These are phyloP conservation scores for Phrynocephalus versicolor DNA, from an alignment of 2,113 vertebrate species.

Conservation along the genomic window DNA sequence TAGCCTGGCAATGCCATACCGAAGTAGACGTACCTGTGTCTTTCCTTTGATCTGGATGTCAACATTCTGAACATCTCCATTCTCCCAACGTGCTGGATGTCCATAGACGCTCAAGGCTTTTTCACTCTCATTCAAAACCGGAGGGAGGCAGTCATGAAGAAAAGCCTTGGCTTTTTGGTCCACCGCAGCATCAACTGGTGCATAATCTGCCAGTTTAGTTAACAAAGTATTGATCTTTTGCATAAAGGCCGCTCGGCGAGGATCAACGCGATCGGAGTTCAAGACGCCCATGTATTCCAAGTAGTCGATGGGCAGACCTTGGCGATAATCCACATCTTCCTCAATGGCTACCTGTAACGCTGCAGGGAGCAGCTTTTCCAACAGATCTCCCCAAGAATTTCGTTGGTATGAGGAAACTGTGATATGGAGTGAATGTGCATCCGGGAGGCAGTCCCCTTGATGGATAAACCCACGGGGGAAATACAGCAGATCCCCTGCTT, in stretches of 20 bases:
- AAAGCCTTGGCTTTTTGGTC: constrained; percentile 92
- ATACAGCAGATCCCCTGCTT: constrained; percentile 92
- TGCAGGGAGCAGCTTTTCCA: constrained; percentile 88
- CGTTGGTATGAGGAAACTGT: constrained; percentile 94
- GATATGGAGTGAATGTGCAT: constrained; percentile 89
- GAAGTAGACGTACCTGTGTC: constrained; percentile 84
- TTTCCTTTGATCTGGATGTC: constrained; percentile 76
- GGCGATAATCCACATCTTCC: constrained; percentile 90
- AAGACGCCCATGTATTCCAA: constrained; percentile 91
- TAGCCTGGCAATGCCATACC: constrained; percentile 84
- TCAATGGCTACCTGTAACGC: constrained; percentile 90
- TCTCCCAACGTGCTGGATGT: constrained; percentile 81
- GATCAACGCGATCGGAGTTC: constrained; percentile 84
- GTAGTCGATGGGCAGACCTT: constrained; percentile 89
- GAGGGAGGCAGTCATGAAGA: constrained; percentile 93
- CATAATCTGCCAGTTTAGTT: constrained; percentile 81
- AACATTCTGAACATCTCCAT: constrained; percentile 71
- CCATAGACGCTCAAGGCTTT: constrained; percentile 81
- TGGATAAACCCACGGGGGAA: constrained; percentile 96
- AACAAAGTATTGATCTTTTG: constrained; percentile 81
- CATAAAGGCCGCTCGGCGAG: constrained; percentile 80
- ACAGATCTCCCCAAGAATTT: constrained; percentile 92
- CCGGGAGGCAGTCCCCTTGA: constrained; percentile 88
- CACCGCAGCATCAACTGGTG: constrained; percentile 90
- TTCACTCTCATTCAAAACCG: constrained; percentile 83